Conservation (phyloP, 2,113 vertebrate species). For the Rhinoptilus africanus region DNA sequence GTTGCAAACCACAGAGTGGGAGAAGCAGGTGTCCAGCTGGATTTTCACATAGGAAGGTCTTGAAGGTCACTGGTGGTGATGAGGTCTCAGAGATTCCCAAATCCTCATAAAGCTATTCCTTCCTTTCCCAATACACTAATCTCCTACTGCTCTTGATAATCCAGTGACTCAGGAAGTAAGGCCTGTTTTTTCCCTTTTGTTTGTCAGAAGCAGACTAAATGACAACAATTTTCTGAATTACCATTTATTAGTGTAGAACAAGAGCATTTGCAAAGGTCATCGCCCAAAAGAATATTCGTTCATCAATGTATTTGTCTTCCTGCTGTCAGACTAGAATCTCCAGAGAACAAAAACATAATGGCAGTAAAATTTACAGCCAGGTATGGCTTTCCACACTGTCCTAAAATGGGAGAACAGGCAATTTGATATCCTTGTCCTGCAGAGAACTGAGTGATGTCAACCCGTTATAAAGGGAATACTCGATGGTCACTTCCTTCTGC, state of each 20-base stretch:
- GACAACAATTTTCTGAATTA: constrained; percentile 12
- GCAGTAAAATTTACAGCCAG: constrained; percentile 23
- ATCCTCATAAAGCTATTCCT: constrained; percentile 28
- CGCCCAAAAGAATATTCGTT: not conserved
- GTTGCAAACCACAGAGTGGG: constrained; percentile 32
- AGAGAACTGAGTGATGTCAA: constrained; percentile 15
- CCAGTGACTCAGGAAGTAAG: not conserved
- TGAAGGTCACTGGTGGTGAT: constrained; percentile 23
- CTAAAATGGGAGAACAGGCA: not conserved
- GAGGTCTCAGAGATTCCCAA: constrained; percentile 39
- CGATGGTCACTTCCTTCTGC: constrained; percentile 26
- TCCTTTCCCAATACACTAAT: constrained; percentile 23
- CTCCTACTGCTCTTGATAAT: constrained; percentile 7
- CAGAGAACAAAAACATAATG: not conserved
- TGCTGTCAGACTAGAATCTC: not conserved
- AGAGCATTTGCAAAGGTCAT: not conserved
- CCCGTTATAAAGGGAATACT: not conserved
- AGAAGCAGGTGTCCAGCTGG: constrained; percentile 51
- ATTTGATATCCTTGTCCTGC: not conserved
- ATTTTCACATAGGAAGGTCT: constrained; percentile 32
- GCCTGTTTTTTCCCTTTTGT: not conserved
- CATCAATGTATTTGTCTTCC: constrained; percentile 10
- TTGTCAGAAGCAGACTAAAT: not conserved
- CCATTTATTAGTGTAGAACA: not conserved
- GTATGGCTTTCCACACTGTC: constrained; percentile 1